These are phyloP conservation scores for Cenopis cana DNA, from an alignment of 2,888 invertebrate genomes.

Conservation along the genomic window DNA sequence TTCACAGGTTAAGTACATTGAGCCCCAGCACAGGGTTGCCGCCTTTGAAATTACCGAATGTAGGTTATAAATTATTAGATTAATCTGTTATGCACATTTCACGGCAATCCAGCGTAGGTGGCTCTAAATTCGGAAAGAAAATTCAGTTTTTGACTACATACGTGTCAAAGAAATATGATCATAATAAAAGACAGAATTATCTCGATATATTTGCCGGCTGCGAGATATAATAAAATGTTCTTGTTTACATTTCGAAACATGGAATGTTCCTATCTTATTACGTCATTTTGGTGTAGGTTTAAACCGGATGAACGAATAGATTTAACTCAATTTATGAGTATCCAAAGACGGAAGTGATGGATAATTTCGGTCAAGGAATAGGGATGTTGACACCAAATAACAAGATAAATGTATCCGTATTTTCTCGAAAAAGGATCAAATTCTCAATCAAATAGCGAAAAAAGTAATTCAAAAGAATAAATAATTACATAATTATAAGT, in stretches of 20 bases:
- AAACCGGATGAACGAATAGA: background rate
- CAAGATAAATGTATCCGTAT: too few relatives aligned
- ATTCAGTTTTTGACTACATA: constrained; percentile 16
- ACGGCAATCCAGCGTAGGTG: constrained; percentile 24
- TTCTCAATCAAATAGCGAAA: too few relatives aligned
- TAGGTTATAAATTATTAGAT: constrained; percentile 11
- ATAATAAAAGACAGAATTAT: constrained; percentile 33
- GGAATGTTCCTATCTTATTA: background rate
- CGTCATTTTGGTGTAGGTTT: constrained; percentile 9
- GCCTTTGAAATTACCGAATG: constrained; percentile 25
- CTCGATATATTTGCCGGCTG: constrained; percentile 12
- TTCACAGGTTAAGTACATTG: background rate
- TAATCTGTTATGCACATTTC: constrained; percentile 26
- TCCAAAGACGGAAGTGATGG: constrained; percentile 2
- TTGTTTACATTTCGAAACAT: constrained; percentile 12
- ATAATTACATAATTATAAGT: too few relatives aligned
- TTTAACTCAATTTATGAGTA: constrained; percentile 4
- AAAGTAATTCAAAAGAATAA: too few relatives aligned
- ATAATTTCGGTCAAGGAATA: background rate
- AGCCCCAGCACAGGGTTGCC: background rate
- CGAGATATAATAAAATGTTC: constrained; percentile 17
- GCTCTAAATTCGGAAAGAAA: constrained; percentile 29
- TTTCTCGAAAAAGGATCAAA: too few relatives aligned
- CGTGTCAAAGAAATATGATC: constrained; percentile 27
- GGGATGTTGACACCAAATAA: too few relatives aligned